Percentiles rank a stretch among this genome's conserved stretches.
These are phyloP conservation scores for Drosophila lowei DNA, from an alignment of 1,140 invertebrate species.

Conservation along the genomic window DNA sequence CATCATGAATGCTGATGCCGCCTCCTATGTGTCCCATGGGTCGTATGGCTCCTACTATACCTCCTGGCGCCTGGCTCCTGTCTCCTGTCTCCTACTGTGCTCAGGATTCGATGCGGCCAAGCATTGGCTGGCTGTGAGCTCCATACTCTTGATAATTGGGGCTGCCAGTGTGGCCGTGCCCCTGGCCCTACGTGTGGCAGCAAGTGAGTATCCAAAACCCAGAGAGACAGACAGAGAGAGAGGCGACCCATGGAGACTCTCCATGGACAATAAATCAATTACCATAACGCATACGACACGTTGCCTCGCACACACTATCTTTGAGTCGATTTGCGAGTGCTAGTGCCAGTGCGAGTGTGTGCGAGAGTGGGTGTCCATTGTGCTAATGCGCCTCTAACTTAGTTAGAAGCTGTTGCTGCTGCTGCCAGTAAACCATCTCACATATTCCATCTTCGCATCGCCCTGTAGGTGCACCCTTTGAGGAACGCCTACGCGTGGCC, in stretches of 20 bases:
- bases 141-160: constrained; percentile 86
- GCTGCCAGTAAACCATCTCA: background rate
- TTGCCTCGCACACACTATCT: constrained; percentile 6
- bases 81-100: constrained; percentile 1
- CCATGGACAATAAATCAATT: constrained; percentile 79
- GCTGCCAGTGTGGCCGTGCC: constrained; percentile 88
- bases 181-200: constrained; percentile 86
- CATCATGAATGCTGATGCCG: constrained; percentile 69
- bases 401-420: constrained; percentile 49
- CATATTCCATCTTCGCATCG: background rate
- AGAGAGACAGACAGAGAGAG: constrained; percentile 1
- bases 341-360: constrained; percentile 2
- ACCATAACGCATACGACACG: constrained; percentile 76
- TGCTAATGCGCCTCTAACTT: constrained; percentile 55
- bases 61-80: background rate
- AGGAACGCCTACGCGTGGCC: constrained; percentile 86
- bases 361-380: constrained; percentile 18
- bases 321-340: background rate
- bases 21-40: no score
- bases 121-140: constrained; percentile 87
- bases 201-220: constrained; percentile 79
- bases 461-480: constrained; percentile 85
- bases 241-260: background rate
- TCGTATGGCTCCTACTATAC: background rate
- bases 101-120: constrained; percentile 84